Evolutionary conservation across 2,113 vertebrate genomes (phyloP).

Genomic region (Rhipidura dahli): DNA sequence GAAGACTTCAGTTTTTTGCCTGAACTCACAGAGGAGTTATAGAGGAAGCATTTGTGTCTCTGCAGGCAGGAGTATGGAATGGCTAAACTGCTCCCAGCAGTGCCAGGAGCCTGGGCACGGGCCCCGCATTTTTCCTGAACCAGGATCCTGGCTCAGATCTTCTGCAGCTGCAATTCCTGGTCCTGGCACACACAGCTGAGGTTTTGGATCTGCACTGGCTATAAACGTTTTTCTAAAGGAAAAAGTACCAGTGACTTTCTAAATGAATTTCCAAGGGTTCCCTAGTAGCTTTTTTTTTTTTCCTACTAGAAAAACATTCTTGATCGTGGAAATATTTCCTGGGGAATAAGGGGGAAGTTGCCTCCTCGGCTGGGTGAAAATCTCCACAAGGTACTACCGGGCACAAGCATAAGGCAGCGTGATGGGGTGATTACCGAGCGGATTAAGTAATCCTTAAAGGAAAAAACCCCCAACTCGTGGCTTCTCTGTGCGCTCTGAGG

Average conservation of each 20-base stretch:
- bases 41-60: not conserved
- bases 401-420: not conserved
- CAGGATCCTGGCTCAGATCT: not conserved
- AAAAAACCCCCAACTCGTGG: accelerated
- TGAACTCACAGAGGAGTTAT: not conserved
- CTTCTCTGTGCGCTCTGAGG: not conserved
- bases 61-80: not conserved
- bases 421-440: no score
- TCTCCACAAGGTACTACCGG: not conserved
- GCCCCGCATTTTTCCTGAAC: not conserved
- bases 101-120: not conserved
- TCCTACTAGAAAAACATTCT: not conserved
- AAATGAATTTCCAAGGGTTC: not conserved
- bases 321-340: not conserved
- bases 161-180: not conserved
- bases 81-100: not conserved
- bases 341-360: not conserved
- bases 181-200: accelerated
- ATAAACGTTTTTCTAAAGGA: not conserved
- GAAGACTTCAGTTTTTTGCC: not conserved
- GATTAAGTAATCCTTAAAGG: not conserved
- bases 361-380: not conserved
- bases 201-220: not conserved
- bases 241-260: not conserved
- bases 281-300: not conserved